Conservation (phyloP, 2,113 vertebrate species). For the Entomyzon cyanotis region DNA sequence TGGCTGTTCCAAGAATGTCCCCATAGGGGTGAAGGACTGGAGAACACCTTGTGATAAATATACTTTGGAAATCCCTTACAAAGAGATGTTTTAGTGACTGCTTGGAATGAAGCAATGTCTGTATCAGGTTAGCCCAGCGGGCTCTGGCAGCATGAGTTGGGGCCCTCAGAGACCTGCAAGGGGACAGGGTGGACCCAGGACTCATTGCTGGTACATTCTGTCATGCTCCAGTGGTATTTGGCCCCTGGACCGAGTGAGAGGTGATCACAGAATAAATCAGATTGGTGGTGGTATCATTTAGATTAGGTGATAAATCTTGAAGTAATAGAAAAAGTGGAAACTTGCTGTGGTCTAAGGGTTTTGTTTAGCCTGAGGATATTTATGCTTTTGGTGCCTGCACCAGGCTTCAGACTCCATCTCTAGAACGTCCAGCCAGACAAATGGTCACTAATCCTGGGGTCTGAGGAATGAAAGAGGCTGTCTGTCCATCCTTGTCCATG, state of each 20-base stretch:
- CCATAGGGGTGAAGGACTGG: neutral
- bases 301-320: neutral
- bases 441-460: neutral
- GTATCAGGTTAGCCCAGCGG: conserved; percentile 43
- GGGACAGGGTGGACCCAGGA: conserved; percentile 12
- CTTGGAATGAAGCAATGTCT: conserved; percentile 29
- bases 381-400: neutral
- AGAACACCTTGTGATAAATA: conserved; percentile 19
- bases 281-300: neutral
- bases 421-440: neutral
- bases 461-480: neutral
- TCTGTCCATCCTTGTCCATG: neutral
- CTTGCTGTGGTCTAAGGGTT: neutral
- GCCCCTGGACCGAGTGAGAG: neutral
- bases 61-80: conserved; percentile 41
- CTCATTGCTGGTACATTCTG: conserved; percentile 19
- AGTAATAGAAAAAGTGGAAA: neutral
- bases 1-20: neutral
- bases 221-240: neutral
- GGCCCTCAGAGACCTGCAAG: neutral
- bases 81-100: conserved; percentile 37
- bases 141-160: neutral
- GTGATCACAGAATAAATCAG: neutral
- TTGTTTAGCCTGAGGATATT: neutral
- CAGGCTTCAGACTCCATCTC: neutral